Base-by-base conservation (phyloP, 2,797 vertebrate species). In the Florisuga fusca region DNA sequence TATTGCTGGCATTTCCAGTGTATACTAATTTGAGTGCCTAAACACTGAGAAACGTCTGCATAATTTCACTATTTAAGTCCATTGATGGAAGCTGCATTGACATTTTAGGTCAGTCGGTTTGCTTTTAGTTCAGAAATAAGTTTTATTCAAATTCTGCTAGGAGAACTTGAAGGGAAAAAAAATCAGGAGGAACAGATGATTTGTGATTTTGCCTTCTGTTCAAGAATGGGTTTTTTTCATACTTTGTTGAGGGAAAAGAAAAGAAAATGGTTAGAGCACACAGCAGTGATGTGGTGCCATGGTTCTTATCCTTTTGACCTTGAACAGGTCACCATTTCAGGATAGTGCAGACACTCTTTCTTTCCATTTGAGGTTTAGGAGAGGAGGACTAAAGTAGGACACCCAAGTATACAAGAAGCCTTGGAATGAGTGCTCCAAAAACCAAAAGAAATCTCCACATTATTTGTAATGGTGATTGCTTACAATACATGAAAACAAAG, bases 1-100 rank as follows among this genome's bases (percentile, higher is more conserved):
- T 95, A 90, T 34, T 93, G 48, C 69, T 93, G 93, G 61, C 80
- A 89, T 95, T 96, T 96, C 78, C 27, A 78, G 74, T 6, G 4
- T 80, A 90, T 83, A 27, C 66, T 85, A 61, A 90, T 95, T 86
- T 93, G 64, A 62, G 43, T 66, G 19, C 54, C 41, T 55, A 82
- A 89, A 55, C 45, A 66, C 19, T 50, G 64, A 73, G 71, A 75
- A 72, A 74, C 7, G 78, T 67, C 85, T 67, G 57, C 84, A 81
- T 88, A 66, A 59, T 96, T 95, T 90, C 85, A 91, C 33, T 81
- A 14, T 62, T 87, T 46, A 92, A 87, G 80, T 45, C 38, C 43
- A 81, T 5, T 41, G 57, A 20, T 84, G 43, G 84, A 89, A 87
- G 34, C 41, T 36, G 48, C 36, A 55, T 19, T 87, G 93, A 84